These are phyloP conservation scores for Tetrao urogallus DNA, from an alignment of 2,113 vertebrate species.

Conservation along the genomic window DNA sequence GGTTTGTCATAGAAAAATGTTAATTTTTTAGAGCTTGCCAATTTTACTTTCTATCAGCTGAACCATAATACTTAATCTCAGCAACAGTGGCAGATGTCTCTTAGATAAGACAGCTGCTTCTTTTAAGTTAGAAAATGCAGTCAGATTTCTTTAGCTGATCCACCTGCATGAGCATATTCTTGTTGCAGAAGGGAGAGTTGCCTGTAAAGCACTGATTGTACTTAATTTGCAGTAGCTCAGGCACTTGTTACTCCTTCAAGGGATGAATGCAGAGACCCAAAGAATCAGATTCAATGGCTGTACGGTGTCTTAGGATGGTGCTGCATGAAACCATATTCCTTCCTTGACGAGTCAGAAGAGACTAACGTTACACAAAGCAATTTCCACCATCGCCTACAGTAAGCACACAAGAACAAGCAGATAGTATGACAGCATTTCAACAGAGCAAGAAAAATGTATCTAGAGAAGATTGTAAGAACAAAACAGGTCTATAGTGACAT, in stretches of 20 bases:
- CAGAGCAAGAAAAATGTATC: background rate
- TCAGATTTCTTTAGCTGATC: constrained; percentile 36
- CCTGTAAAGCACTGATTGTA: constrained; percentile 14
- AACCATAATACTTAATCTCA: constrained; percentile 57
- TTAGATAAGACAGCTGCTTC: constrained; percentile 76
- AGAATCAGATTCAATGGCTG: background rate
- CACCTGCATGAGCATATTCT: constrained; percentile 1
- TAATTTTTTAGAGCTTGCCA: constrained; percentile 43
- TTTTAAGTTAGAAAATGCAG: constrained; percentile 56
- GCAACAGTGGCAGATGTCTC: constrained; percentile 73
- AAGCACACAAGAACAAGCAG: background rate
- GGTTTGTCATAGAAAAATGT: constrained; percentile 28
- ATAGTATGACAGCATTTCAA: background rate
- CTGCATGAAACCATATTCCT: background rate
- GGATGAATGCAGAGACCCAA: background rate
- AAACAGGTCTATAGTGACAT: background rate
- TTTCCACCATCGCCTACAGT: background rate
- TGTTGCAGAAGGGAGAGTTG: background rate
- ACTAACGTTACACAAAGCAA: background rate
- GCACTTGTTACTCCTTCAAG: background rate
- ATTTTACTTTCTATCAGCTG: constrained; percentile 53
- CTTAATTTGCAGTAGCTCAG: background rate
- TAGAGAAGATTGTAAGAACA: background rate
- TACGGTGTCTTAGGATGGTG: background rate
- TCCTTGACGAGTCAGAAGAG: background rate